These are phyloP conservation scores for Aradophagus sp. DNA, from an alignment of 1,140 invertebrate genomes.

Conservation along the genomic window DNA sequence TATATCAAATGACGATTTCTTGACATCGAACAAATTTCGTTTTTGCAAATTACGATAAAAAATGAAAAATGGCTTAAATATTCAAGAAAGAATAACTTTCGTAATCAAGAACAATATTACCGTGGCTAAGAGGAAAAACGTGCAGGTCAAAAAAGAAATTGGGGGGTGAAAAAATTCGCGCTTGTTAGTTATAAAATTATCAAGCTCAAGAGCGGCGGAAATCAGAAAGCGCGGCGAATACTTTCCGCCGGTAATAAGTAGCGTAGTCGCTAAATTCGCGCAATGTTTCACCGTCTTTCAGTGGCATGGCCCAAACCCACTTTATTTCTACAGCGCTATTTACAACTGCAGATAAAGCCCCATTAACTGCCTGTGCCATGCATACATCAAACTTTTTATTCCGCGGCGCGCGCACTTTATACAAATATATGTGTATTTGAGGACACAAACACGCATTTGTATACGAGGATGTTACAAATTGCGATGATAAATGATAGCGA, in stretches of 20 bases:
- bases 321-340: slow-evolving; percentile 52
- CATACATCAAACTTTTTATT: slow-evolving; percentile 52
- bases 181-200: slow-evolving; percentile 1
- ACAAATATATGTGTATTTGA: slow-evolving; percentile 6
- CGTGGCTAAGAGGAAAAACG: not conserved
- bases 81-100: too few species aligned
- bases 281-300: slow-evolving; percentile 53
- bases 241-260: slow-evolving; percentile 29
- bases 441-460: not conserved
- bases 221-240: slow-evolving; percentile 26
- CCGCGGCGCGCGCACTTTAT: slow-evolving; percentile 19
- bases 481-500: slow-evolving; percentile 27
- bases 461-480: slow-evolving; percentile 7
- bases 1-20: too few species aligned
- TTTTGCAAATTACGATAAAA: too few species aligned
- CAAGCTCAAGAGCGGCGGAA: slow-evolving; percentile 5
- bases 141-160: not conserved
- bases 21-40: too few species aligned
- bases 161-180: too few species aligned
- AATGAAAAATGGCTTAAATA: too few species aligned
- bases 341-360: slow-evolving; percentile 53
- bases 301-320: slow-evolving; percentile 21
- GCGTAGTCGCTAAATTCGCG: slow-evolving; percentile 40
- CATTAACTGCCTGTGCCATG: slow-evolving; percentile 40
- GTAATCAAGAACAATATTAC: too few species aligned